Evolutionary conservation across 2,888 invertebrate genomes (phyloP).

Genomic region (Brachynemurus nebulosus): DNA sequence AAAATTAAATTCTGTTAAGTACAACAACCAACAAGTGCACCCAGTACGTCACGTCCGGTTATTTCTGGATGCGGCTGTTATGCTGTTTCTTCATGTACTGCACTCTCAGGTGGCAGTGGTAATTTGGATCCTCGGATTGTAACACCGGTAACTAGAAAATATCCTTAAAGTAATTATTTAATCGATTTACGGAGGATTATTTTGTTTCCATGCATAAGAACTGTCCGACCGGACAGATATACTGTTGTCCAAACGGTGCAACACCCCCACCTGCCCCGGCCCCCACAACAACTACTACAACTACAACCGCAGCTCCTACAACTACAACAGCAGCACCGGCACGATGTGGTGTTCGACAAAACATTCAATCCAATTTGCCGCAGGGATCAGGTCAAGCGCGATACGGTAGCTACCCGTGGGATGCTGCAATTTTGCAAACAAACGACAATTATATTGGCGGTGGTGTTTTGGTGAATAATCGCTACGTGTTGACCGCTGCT

Average conservation of each 20-base stretch:
- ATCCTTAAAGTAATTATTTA: constrained; percentile 5
- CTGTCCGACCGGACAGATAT: constrained; percentile 33
- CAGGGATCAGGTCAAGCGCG: constrained; percentile 9
- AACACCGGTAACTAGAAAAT: constrained; percentile 34
- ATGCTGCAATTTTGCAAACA: constrained; percentile 10
- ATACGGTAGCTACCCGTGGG: constrained; percentile 14
- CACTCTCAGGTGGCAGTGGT: constrained; percentile 36
- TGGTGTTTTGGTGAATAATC: constrained; percentile 45
- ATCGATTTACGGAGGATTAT: constrained; percentile 15
- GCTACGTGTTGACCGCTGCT: constrained; percentile 51
- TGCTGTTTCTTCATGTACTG: constrained; percentile 30
- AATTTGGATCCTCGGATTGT: constrained; percentile 48
- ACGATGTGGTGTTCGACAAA: constrained; percentile 12
- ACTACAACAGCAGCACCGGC: constrained; percentile 3
- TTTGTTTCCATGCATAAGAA: not conserved
- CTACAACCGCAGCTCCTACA: constrained; percentile 8
- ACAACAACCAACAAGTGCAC: not conserved
- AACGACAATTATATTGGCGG: constrained; percentile 42
- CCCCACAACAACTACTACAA: not conserved
- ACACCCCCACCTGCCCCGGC: not conserved
- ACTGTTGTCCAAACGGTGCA: constrained; percentile 28
- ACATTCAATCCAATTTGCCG: constrained; percentile 8
- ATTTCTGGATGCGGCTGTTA: constrained; percentile 29
- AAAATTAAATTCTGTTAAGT: no score
- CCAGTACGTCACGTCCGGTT: not conserved